These are phyloP conservation scores for Tenthredo notha DNA, from an alignment of 2,888 invertebrate genomes.

Conservation along the genomic window DNA sequence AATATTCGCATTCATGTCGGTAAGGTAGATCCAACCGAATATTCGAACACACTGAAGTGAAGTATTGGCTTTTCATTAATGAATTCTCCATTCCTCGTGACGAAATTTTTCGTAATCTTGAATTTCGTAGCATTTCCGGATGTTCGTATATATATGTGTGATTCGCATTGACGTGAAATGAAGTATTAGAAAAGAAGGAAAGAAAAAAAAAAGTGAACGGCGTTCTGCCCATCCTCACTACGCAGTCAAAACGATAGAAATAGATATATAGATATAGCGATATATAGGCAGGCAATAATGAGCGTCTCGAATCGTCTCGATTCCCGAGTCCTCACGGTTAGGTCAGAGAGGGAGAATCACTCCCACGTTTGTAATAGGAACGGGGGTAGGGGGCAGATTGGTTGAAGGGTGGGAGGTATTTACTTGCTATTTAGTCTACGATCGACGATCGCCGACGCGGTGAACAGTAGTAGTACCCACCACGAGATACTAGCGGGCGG, in stretches of 20 bases:
- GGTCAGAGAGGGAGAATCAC: constrained; percentile 35
- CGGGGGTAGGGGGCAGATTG: constrained; percentile 26
- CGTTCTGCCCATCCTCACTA: background rate
- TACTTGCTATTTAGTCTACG: constrained; percentile 64
- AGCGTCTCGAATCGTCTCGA: constrained; percentile 34
- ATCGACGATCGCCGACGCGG: constrained; percentile 56
- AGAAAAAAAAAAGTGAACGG: background rate
- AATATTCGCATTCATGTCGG: background rate
- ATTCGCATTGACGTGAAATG: background rate
- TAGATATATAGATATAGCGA: constrained; percentile 28
- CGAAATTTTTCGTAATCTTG: background rate
- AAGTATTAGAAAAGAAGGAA: background rate
- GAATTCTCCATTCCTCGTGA: background rate
- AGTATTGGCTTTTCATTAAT: background rate
- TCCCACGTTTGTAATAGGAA: background rate
- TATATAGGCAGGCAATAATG: constrained; percentile 7
- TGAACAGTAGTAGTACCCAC: constrained; percentile 36
- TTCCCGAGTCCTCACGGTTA: constrained; percentile 19
- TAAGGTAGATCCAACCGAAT: background rate
- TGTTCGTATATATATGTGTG: background rate
- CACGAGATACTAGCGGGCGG: constrained; percentile 34
- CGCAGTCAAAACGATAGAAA: constrained; percentile 7
- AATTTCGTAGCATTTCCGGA: background rate
- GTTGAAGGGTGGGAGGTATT: constrained; percentile 63
- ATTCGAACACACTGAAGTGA: background rate